Evolutionary conservation across 2,113 vertebrate genomes (phyloP).

Genomic region (Thalassoma bifasciatum): DNA sequence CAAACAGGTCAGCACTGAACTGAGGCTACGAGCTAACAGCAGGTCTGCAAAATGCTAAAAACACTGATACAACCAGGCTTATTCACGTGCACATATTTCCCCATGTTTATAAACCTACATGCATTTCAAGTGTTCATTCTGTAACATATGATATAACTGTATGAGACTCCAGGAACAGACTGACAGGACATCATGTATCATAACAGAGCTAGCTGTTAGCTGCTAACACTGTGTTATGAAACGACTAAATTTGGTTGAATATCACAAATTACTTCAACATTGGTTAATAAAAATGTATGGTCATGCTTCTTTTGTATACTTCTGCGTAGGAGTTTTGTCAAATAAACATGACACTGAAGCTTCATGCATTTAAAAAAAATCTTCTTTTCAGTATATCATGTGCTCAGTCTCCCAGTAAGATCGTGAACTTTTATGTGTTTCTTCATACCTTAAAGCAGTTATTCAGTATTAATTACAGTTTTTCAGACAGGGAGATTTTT

Average conservation of each 20-base stretch:
- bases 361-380: too few relatives aligned
- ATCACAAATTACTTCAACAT: background rate
- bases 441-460: too few relatives aligned
- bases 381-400: too few relatives aligned
- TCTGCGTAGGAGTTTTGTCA: too few relatives aligned
- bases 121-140: background rate
- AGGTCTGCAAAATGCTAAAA: conserved; percentile 63
- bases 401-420: too few relatives aligned
- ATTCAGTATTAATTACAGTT: too few relatives aligned
- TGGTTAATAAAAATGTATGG: background rate
- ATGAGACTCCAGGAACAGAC: background rate
- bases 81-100: background rate
- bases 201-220: background rate
- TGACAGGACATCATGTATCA: background rate
- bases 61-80: conserved; percentile 18
- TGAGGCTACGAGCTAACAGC: background rate
- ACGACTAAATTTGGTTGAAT: background rate
- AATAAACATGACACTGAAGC: too few relatives aligned
- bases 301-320: too few relatives aligned
- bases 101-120: background rate
- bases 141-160: background rate
- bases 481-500: too few relatives aligned
- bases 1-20: background rate
- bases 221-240: background rate
- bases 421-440: too few relatives aligned